Evolutionary conservation across 2,797 vertebrate species (phyloP).

Genomic region (Enteromius trimaculatus): DNA sequence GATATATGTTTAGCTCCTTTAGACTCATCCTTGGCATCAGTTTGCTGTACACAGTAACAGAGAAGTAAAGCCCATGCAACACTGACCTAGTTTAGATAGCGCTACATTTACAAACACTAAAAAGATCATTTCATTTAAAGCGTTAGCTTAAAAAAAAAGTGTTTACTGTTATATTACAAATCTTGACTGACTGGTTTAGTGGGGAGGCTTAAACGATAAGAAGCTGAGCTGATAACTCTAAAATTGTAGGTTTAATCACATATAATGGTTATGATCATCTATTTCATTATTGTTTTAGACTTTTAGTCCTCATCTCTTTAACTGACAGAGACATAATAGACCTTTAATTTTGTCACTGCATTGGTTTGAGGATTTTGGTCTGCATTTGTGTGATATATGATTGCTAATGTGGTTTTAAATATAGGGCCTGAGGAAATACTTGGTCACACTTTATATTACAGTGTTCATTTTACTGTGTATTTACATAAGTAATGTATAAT

Average conservation of each 20-base stretch:
- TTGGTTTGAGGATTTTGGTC: neutral
- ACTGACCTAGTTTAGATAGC: slow-evolving; percentile 1
- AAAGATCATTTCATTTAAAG: neutral
- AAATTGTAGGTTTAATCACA: neutral
- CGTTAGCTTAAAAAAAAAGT: neutral
- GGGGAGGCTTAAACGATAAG: neutral
- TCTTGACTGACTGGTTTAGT: neutral
- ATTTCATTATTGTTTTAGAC: neutral
- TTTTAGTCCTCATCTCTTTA: neutral
- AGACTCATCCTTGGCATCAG: slow-evolving; percentile 35
- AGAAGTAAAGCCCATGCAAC: slow-evolving; percentile 17
- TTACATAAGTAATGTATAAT: slow-evolving; percentile 23
- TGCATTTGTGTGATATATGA: neutral
- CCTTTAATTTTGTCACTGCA: neutral
- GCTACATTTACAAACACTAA: slow-evolving; percentile 1
- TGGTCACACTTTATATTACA: neutral
- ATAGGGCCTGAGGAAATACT: neutral
- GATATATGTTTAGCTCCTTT: slow-evolving; percentile 26
- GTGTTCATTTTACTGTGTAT: neutral
- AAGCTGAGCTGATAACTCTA: neutral
- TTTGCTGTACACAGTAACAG: slow-evolving; percentile 30
- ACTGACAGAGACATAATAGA: neutral
- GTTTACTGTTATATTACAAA: neutral
- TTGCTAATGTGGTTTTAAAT: slow-evolving; percentile 25
- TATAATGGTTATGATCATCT: slow-evolving; percentile 8